Conservation (phyloP, 2,113 vertebrate species). For the Albula goreensis region DNA sequence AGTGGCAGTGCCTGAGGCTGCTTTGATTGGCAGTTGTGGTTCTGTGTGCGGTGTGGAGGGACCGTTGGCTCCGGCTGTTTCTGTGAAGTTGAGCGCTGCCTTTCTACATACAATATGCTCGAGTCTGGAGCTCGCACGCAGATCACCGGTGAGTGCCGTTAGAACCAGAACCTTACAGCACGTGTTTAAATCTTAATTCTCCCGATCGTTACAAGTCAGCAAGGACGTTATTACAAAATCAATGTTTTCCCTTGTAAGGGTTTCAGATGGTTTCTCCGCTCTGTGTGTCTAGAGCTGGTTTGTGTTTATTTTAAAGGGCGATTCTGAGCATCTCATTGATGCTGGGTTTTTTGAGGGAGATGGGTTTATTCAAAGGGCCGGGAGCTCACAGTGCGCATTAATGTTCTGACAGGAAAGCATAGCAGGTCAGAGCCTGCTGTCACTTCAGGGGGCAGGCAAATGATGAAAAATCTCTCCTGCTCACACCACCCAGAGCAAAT, state of each 20-base stretch:
- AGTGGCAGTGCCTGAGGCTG: slow-evolving; percentile 53
- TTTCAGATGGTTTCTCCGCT: slow-evolving; percentile 5
- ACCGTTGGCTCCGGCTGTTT: slow-evolving; percentile 63
- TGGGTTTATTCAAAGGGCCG: slow-evolving; percentile 26
- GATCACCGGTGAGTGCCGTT: background rate
- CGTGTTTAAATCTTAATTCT: slow-evolving; percentile 26
- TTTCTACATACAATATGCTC: slow-evolving; percentile 66
- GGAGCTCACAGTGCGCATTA: slow-evolving; percentile 53
- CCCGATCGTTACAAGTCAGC: slow-evolving; percentile 25
- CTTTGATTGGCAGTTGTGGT: slow-evolving; percentile 76
- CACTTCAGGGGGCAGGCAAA: slow-evolving; percentile 63
- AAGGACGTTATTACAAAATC: slow-evolving; percentile 24
- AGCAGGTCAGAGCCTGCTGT: slow-evolving; percentile 64
- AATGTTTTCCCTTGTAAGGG: slow-evolving; percentile 20
- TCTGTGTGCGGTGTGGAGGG: slow-evolving; percentile 61
- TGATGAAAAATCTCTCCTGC: slow-evolving; percentile 34
- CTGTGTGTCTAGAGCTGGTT: background rate
- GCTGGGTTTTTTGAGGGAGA: slow-evolving; percentile 16
- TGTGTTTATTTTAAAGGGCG: background rate
- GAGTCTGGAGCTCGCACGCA: slow-evolving; percentile 50
- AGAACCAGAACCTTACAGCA: slow-evolving; percentile 6
- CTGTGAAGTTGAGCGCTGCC: slow-evolving; percentile 63
- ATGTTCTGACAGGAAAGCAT: slow-evolving; percentile 62
- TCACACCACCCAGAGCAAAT: slow-evolving; percentile 27
- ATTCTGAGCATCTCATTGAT: background rate